These are phyloP conservation scores for Ips typographus DNA, from an alignment of 1,140 invertebrate genomes.

Conservation along the genomic window DNA sequence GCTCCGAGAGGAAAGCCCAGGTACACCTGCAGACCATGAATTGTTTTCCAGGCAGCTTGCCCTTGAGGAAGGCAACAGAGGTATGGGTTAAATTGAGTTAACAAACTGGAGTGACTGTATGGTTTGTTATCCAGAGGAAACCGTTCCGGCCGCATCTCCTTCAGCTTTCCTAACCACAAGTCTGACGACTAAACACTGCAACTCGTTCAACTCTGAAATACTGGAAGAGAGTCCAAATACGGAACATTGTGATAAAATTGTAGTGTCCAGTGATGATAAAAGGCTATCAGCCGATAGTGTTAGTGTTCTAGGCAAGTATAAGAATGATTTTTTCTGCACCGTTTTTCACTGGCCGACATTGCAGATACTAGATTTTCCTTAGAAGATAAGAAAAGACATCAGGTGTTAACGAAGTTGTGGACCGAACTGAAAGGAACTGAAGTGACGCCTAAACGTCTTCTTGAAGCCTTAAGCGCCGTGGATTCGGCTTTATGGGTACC, in stretches of 20 bases:
- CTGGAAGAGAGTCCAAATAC: slow-evolving; percentile 38
- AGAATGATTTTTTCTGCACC: background rate
- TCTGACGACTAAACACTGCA: slow-evolving; percentile 45
- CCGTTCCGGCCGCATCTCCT: slow-evolving; percentile 26
- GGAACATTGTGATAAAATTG: slow-evolving; percentile 42
- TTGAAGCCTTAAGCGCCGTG: slow-evolving; percentile 59
- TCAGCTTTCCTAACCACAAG: slow-evolving; percentile 13
- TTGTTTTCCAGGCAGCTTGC: slow-evolving; percentile 35
- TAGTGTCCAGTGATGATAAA: slow-evolving; percentile 42
- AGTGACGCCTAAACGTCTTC: slow-evolving; percentile 59
- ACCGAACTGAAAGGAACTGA: slow-evolving; percentile 62
- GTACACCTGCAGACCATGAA: slow-evolving; percentile 47
- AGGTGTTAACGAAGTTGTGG: slow-evolving; percentile 62
- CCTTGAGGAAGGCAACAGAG: slow-evolving; percentile 6
- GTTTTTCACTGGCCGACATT: background rate
- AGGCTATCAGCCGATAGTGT: slow-evolving; percentile 47
- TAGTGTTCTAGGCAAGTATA: slow-evolving; percentile 40
- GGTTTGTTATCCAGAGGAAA: no score
- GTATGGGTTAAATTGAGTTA: no score
- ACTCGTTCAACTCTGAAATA: slow-evolving; percentile 51
- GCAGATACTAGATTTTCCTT: slow-evolving; percentile 54
- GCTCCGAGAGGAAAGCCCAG: slow-evolving; percentile 57
- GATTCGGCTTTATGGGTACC: slow-evolving; percentile 65
- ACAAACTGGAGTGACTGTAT: no score
- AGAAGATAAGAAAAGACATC: slow-evolving; percentile 62